Percentiles rank a stretch among this genome's conserved stretches.
These are phyloP conservation scores for Hippocampus mohnikei DNA, from an alignment of 2,113 vertebrate genomes.

Conservation along the genomic window DNA sequence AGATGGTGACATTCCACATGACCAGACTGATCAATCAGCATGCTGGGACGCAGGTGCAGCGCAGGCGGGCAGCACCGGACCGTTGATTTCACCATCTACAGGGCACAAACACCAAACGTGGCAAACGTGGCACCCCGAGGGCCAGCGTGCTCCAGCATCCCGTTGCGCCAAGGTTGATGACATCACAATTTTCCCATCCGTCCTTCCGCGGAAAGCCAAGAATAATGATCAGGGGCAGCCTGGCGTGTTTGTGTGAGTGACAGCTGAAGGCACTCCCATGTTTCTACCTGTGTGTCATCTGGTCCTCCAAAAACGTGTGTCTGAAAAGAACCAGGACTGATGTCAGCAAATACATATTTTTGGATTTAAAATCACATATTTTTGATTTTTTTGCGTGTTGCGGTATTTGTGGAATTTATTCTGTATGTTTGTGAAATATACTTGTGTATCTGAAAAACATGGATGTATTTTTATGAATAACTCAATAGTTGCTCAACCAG, in stretches of 20 bases:
- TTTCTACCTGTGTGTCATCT: constrained; percentile 3
- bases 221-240: constrained; percentile 22
- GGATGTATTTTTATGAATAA: too few relatives aligned
- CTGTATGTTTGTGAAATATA: too few relatives aligned
- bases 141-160: constrained; percentile 59
- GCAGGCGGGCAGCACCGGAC: constrained; percentile 98
- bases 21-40: constrained; percentile 99
- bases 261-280: constrained; percentile 65
- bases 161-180: constrained; percentile 72
- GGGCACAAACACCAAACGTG: constrained; percentile 58
- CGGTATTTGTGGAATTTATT: too few relatives aligned
- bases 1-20: constrained; percentile 99
- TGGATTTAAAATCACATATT: too few relatives aligned
- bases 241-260: constrained; percentile 48
- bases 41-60: constrained; percentile 98
- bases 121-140: constrained; percentile 67
- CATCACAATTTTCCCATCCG: constrained; percentile 71
- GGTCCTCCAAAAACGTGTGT: not conserved
- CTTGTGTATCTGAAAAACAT: too few relatives aligned
- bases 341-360: not conserved
- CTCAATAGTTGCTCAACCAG: too few relatives aligned
- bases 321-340: not conserved
- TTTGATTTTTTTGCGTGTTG: too few relatives aligned
- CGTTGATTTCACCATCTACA: constrained; percentile 97
- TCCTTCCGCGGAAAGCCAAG: constrained; percentile 47